Evolutionary conservation across 2,113 vertebrate species (phyloP), one percentile per base, ranked within the genome.

Genomic region (Otus sunia): DNA sequence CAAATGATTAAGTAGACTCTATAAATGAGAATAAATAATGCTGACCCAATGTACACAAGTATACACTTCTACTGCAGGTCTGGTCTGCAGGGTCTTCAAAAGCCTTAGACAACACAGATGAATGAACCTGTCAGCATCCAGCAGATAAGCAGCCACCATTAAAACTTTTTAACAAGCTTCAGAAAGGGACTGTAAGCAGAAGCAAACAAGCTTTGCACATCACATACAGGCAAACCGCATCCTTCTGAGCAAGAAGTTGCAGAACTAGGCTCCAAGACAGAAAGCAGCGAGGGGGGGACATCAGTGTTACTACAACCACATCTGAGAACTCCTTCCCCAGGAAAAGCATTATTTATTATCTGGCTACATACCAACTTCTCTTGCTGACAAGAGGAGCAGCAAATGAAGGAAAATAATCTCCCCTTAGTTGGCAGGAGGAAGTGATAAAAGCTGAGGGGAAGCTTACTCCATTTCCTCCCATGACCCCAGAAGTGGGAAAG

Each of bases 381-480:
- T 12, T 7, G 49, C 67, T 83, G 92, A 83, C 82, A 86, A 52
- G 60, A 78, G 37, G 29, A 68, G 66, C n/a, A 81, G 85, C 29
- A 72, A 90, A 63, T 36, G 78, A 78, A 88, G 77, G 81, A 21
- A 53, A 90, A 88, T 78, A 19, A 82, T 75, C 56, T 68, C 37
- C 88, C 60, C 26, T 67, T 20, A 13, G 45, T 4, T 94, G 72
- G 80, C 89, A 84, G 92, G 21, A 91, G 90, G 93, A 94, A 92
- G 76, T 4, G 86, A 95, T 91, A 96, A 92, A 95, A 95, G 68
- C 87, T 2, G 7, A 52, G 37, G 39, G 77, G 92, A 93, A 95
- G 72, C 43, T 43, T 26, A 49, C 2, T 39, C 53, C 63, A 39
- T 79, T 86, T 86, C 88, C 75, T 92, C 39, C 45, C 82, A 10